phyloP scores from a whole-genome alignment of 2,888 invertebrate species.

The Agriopis aurantiaria region DNA sequence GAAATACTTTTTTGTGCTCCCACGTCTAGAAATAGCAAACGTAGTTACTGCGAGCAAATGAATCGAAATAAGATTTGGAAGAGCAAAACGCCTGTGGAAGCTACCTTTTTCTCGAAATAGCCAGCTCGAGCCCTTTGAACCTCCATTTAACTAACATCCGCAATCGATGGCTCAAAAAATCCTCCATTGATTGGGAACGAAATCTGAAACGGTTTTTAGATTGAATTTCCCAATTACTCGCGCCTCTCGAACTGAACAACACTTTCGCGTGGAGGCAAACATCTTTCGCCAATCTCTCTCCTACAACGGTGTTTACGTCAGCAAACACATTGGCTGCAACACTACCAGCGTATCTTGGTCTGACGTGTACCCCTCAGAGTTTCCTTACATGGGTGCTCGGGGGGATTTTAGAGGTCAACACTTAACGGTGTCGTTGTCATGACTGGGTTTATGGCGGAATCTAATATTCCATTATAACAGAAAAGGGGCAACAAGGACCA shows the following conservation, averaged over 20 bases:
- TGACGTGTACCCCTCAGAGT: constrained; percentile 38
- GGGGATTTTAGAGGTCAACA: constrained; percentile 66
- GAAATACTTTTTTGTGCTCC: constrained; percentile 2
- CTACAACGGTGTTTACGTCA: constrained; percentile 66
- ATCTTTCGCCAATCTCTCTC: constrained; percentile 69
- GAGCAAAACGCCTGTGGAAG: constrained; percentile 28
- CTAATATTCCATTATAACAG: constrained; percentile 79
- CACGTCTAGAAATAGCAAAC: constrained; percentile 35
- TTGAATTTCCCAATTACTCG: constrained; percentile 70
- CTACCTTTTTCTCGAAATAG: constrained; percentile 29
- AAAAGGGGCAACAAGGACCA: constrained; percentile 66
- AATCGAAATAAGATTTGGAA: constrained; percentile 42
- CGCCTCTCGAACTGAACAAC: constrained; percentile 54
- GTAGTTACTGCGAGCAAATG: constrained; percentile 41
- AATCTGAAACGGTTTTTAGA: constrained; percentile 62
- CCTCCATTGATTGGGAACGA: constrained; percentile 44
- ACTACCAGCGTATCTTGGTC: constrained; percentile 58
- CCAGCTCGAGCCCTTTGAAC: constrained; percentile 33
- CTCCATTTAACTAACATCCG: constrained; percentile 38
- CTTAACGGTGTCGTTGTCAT: constrained; percentile 64
- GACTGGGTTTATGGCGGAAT: constrained; percentile 72
- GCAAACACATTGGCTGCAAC: constrained; percentile 62
- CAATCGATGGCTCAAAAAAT: constrained; percentile 21
- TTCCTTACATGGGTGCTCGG: constrained; percentile 40
- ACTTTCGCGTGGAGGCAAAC: constrained; percentile 62